These are phyloP conservation scores for Ennomos quercinarius DNA, from an alignment of 2,888 invertebrate genomes.

Conservation along the genomic window DNA sequence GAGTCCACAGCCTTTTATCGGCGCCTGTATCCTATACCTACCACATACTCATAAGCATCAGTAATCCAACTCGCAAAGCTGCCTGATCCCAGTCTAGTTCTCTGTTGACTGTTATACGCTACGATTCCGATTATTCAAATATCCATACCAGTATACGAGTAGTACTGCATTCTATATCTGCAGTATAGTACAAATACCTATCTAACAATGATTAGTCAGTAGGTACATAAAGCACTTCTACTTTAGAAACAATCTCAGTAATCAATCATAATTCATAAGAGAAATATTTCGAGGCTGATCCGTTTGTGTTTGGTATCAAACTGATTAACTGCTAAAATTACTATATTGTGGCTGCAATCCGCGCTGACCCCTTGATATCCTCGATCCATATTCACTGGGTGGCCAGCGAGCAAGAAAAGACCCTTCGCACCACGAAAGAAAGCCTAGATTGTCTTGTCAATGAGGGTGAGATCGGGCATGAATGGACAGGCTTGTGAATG, in stretches of 20 bases:
- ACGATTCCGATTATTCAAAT: too few species aligned
- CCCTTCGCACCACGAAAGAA: conserved; percentile 58
- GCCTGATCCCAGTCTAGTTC: neutral
- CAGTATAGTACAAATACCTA: too few species aligned
- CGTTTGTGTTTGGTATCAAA: conserved; percentile 4
- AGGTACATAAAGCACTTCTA: too few species aligned
- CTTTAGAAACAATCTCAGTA: too few species aligned
- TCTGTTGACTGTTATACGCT: too few species aligned
- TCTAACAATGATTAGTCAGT: too few species aligned
- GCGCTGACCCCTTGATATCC: conserved; percentile 84
- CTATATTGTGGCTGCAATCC: conserved; percentile 69
- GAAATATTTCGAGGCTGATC: neutral
- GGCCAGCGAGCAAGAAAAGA: conserved; percentile 51
- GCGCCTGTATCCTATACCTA: conserved; percentile 48
- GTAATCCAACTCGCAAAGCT: conserved; percentile 1
- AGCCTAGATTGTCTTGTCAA: conserved; percentile 55
- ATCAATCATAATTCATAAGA: too few species aligned
- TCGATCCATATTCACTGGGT: conserved; percentile 72
- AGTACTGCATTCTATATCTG: too few species aligned
- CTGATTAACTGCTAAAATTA: conserved; percentile 18
- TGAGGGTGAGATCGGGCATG: conserved; percentile 68
- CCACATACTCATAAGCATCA: conserved; percentile 3
- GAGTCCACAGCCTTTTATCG: conserved; percentile 74
- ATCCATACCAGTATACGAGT: too few species aligned
- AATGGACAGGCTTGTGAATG: conserved; percentile 84